Evolutionary conservation across 2,888 invertebrate species (phyloP).

Genomic region (Scaptomyza flava): DNA sequence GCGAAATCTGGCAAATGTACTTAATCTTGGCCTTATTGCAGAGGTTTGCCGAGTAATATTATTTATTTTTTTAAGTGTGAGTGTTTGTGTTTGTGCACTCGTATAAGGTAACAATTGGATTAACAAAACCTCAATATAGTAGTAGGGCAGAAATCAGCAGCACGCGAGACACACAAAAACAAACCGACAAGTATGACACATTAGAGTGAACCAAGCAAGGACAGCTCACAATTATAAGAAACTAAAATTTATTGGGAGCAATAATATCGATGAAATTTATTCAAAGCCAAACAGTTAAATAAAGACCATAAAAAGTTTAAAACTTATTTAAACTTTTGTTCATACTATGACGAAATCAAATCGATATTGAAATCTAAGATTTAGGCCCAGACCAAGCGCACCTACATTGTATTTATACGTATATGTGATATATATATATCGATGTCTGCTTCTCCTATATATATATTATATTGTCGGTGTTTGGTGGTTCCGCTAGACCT

Average conservation of each 20-base stretch:
- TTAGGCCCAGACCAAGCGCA: constrained; percentile 29
- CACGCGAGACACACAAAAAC: constrained; percentile 32
- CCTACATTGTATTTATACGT: neutral
- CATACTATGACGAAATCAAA: constrained; percentile 9
- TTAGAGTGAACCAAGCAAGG: constrained; percentile 43
- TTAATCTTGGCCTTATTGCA: constrained; percentile 13
- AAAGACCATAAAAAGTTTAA: neutral
- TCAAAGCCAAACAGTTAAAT: neutral
- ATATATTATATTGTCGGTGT: constrained; percentile 9
- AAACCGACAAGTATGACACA: constrained; percentile 40
- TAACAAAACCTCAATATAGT: constrained; percentile 60
- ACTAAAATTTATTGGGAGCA: neutral
- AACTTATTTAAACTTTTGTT: neutral
- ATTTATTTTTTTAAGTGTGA: neutral
- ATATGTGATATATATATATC: neutral
- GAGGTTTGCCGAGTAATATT: constrained; percentile 8
- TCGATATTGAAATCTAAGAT: constrained; percentile 19
- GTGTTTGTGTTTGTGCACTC: constrained; percentile 22
- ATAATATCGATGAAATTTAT: neutral
- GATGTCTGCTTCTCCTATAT: constrained; percentile 15
- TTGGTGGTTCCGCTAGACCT: constrained; percentile 42
- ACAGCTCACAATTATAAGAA: neutral
- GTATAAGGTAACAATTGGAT: constrained; percentile 80
- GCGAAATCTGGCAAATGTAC: constrained; percentile 21
- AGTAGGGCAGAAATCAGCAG: constrained; percentile 45